Evolutionary conservation across 2,888 invertebrate species (phyloP).

Genomic region (Nymphalis polychloros): DNA sequence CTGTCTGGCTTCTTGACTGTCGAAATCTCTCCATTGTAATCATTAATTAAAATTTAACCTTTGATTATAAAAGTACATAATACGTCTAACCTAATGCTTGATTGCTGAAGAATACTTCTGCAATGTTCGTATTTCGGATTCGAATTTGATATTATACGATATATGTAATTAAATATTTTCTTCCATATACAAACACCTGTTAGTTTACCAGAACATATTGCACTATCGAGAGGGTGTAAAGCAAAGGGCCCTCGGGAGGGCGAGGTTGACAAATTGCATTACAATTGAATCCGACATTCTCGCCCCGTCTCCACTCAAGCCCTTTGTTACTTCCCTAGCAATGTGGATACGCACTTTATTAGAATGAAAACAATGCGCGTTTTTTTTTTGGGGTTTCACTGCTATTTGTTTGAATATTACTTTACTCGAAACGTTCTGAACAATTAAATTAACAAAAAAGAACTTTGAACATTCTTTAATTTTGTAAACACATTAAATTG

Average conservation of each 20-base stretch:
- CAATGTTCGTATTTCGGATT: neutral
- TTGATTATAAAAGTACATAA: too few species aligned
- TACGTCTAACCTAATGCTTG: too few species aligned
- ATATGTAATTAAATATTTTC: slow-evolving; percentile 5
- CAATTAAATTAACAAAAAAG: too few species aligned
- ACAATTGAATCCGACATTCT: slow-evolving; percentile 55
- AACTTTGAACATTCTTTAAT: too few species aligned
- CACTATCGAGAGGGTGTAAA: slow-evolving; percentile 23
- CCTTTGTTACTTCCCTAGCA: slow-evolving; percentile 4
- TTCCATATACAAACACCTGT: slow-evolving; percentile 24
- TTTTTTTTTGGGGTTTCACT: slow-evolving; percentile 7
- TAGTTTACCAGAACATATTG: slow-evolving; percentile 27
- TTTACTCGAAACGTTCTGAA: neutral
- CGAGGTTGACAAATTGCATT: slow-evolving; percentile 64
- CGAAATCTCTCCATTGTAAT: too few species aligned
- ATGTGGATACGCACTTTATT: slow-evolving; percentile 23
- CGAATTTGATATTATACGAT: neutral
- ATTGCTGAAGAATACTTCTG: too few species aligned
- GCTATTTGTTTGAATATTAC: neutral
- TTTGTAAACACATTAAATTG: too few species aligned
- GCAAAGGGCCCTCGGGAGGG: slow-evolving; percentile 42
- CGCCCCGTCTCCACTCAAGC: slow-evolving; percentile 31
- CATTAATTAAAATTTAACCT: too few species aligned
- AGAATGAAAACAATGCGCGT: slow-evolving; percentile 8
- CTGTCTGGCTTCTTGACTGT: too few species aligned